Evolutionary conservation across 1,140 invertebrate genomes (phyloP).

Genomic region (Drosophila ercepeae): DNA sequence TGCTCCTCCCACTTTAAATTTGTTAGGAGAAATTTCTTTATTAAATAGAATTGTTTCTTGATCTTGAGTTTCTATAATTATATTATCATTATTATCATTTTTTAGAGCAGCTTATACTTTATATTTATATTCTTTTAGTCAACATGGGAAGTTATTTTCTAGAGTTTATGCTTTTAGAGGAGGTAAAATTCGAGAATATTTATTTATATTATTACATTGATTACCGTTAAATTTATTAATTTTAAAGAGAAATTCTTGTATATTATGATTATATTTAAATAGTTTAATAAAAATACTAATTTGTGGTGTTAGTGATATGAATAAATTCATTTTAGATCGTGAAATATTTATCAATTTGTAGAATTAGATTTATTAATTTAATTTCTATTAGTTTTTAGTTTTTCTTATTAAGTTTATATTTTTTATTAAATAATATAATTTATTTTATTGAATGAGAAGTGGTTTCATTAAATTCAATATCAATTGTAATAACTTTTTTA

Average conservation of each 20-base stretch:
- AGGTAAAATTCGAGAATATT: conserved; percentile 85
- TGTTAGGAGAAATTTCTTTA: conserved; percentile 86
- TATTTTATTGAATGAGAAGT: conserved; percentile 85
- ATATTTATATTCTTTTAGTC: conserved; percentile 85
- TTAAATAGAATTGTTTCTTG: conserved; percentile 85
- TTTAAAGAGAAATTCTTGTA: conserved; percentile 85
- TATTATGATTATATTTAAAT: conserved; percentile 86
- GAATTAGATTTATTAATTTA: conserved; percentile 74
- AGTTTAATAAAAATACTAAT: conserved; percentile 87
- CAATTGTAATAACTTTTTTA: conserved; percentile 85
- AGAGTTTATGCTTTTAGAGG: conserved; percentile 66
- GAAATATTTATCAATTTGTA: conserved; percentile 83
- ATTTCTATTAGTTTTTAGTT: conserved; percentile 69
- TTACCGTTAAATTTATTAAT: conserved; percentile 86
- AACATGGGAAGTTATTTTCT: conserved; percentile 85
- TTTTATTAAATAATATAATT: conserved; percentile 83
- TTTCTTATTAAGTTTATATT: conserved; percentile 83
- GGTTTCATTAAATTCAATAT: conserved; percentile 84
- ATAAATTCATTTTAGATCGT: conserved; percentile 83
- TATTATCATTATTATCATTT: conserved; percentile 84
- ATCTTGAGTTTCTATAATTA: conserved; percentile 84
- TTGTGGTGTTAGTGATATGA: conserved; percentile 86
- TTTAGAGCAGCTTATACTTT: conserved; percentile 83
- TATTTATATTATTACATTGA: conserved; percentile 86
- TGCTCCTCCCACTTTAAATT: conserved; percentile 83